Conservation (phyloP, 1,140 invertebrate species). For the Pollicipes pollicipes region DNA sequence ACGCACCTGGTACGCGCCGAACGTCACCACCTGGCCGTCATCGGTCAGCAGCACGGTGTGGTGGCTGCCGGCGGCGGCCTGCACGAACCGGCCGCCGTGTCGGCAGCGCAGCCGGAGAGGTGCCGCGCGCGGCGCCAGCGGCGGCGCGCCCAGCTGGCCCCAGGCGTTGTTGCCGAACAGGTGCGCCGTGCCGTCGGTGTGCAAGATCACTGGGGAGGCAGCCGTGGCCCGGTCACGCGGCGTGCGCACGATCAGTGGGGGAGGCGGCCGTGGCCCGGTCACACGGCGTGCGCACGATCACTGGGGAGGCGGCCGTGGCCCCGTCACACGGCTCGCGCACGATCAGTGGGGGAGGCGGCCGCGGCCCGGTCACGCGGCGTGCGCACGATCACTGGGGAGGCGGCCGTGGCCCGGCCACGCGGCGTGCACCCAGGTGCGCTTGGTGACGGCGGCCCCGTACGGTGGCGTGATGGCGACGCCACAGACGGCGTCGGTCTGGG, state of each 20-base stretch:
- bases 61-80: slow-evolving; percentile 73
- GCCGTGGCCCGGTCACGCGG: too few species aligned
- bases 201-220: slow-evolving; percentile 22
- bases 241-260: too few species aligned
- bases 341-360: too few species aligned
- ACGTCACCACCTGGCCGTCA: slow-evolving; percentile 80
- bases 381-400: slow-evolving; percentile 24
- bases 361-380: too few species aligned
- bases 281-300: slow-evolving; percentile 34
- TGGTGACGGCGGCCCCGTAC: too few species aligned
- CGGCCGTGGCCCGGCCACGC: too few species aligned
- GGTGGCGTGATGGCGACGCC: too few species aligned
- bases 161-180: slow-evolving; percentile 73
- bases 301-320: too few species aligned
- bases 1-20: slow-evolving; percentile 56
- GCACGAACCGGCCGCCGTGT: slow-evolving; percentile 1
- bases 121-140: slow-evolving; percentile 49
- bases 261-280: too few species aligned
- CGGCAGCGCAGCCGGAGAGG: slow-evolving; percentile 43
- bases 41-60: slow-evolving; percentile 73
- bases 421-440: too few species aligned
- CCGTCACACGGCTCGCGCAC: too few species aligned
- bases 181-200: slow-evolving; percentile 52
- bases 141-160: slow-evolving; percentile 78
- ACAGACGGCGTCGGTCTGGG: too few species aligned